Evolutionary conservation across 2,888 invertebrate genomes (phyloP), one percentile per base, ranked within the genome.

Genomic region (Crepidodera aurea): DNA sequence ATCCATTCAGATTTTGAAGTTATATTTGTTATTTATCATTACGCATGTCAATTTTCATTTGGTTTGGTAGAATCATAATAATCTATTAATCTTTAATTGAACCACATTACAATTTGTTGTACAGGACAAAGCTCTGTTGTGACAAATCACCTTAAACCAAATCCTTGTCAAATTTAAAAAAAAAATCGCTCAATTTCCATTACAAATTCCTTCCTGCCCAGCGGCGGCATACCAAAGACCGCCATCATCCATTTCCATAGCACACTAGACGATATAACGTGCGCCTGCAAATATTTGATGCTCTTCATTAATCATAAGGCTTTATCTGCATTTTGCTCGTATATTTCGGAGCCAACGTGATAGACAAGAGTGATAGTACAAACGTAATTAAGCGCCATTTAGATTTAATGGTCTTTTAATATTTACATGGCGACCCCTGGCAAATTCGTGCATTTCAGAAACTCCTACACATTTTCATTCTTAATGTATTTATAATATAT

Each of bases 401-500:
- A 69, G 71, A 71, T 69, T 71, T 71, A 69, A 71, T 71, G 71
- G 65, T 67, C 71, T 71, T 69, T 71, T 71, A 71, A 71, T 71
- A 71, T 69, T 71, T 69, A 71, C 68, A 66, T 37, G 62, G 53
- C 29, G 54, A 57, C 50, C 62, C 57, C 58, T 50, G 32, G 48
- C 37, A 32, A 37, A 50, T 19, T 48, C 22, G n/a, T 15, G 50
- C 13, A 37, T 37, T 56, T 46, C 37, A 37, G 48, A 25, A 34
- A 39, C 27, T 18, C 25, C 40, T 32, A 57, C 16, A 39, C 18
- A 8, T 40, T 29, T 34, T 34, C 34, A 34, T 34, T 13, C 34
- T 5, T 40, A 40, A 40, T 40, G 10, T 40, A 16, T 40, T 40
- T 40, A 40, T 40, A 8, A 40, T 34, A 34, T 13, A 34, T 40